Conservation (phyloP, 2,113 vertebrate species). For the Candoia aspera region DNA sequence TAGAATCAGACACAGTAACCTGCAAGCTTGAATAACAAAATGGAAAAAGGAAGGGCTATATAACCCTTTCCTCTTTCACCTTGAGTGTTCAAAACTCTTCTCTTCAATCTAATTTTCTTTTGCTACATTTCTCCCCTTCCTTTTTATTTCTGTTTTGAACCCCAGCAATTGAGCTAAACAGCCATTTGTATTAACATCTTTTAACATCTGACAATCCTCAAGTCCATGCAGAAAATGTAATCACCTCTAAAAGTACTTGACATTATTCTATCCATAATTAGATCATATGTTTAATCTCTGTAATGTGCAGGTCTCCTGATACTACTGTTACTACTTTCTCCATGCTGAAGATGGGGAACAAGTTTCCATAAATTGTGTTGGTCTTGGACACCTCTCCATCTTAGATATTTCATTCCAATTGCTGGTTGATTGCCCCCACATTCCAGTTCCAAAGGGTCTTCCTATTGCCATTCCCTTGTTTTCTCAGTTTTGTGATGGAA, state of each 20-base stretch:
- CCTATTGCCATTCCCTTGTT: neutral
- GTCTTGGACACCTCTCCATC: no score
- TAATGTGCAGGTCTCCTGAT: neutral
- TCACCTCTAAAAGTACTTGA: neutral
- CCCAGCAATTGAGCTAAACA: neutral
- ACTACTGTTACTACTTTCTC: neutral
- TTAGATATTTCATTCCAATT: neutral
- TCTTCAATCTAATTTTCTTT: neutral
- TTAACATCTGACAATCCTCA: neutral
- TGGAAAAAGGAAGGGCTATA: neutral
- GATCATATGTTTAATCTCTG: no score
- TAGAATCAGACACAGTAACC: neutral
- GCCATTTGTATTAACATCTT: neutral
- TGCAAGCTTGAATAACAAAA: neutral
- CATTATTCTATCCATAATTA: neutral
- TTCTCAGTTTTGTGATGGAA: neutral
- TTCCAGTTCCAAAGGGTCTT: neutral
- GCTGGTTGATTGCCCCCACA: neutral
- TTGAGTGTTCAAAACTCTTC: neutral
- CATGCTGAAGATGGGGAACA: neutral
- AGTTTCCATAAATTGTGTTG: neutral
- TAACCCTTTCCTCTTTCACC: neutral
- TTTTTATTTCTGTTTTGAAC: neutral
- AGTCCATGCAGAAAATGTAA: neutral
- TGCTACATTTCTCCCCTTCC: neutral